phyloP scores from a whole-genome alignment of 2,113 vertebrate species.

The Petrocephalus microphthalmus region DNA sequence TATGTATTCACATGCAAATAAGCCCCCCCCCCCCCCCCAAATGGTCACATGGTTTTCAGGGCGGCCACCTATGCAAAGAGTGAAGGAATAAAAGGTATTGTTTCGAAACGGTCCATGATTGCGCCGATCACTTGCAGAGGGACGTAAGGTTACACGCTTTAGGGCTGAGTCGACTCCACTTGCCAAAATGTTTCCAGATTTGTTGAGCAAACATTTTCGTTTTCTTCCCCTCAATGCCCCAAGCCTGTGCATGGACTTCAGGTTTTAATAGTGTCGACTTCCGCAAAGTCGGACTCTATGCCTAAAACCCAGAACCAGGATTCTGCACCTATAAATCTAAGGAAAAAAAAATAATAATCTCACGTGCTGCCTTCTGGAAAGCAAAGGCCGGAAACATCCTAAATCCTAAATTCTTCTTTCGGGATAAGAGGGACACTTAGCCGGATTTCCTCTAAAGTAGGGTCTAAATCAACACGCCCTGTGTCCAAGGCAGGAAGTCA shows the following conservation, averaged over 20 bases:
- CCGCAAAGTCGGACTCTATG: neutral
- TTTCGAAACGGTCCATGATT: neutral
- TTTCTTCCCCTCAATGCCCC: neutral
- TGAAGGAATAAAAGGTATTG: neutral
- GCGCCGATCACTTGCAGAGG: neutral
- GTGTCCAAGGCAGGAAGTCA: conserved; percentile 14
- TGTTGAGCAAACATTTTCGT: neutral
- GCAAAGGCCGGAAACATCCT: neutral
- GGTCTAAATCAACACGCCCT: neutral
- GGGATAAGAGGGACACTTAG: conserved; percentile 15
- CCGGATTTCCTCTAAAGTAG: conserved; percentile 23
- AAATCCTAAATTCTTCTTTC: conserved; percentile 3
- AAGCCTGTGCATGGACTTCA: neutral
- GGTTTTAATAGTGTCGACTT: neutral
- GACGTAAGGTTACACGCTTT: neutral
- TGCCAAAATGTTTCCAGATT: conserved; percentile 20
- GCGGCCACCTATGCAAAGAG: neutral
- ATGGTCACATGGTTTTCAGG: neutral
- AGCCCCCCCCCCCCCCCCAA: neutral
- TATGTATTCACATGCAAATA: conserved; percentile 8
- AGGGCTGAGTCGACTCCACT: neutral
- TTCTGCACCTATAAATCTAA: neutral
- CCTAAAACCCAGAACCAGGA: neutral
- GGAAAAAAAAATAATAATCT: neutral
- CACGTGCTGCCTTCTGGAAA: neutral